Conservation (phyloP, 1,140 invertebrate genomes). For the Andricus grossulariae region DNA sequence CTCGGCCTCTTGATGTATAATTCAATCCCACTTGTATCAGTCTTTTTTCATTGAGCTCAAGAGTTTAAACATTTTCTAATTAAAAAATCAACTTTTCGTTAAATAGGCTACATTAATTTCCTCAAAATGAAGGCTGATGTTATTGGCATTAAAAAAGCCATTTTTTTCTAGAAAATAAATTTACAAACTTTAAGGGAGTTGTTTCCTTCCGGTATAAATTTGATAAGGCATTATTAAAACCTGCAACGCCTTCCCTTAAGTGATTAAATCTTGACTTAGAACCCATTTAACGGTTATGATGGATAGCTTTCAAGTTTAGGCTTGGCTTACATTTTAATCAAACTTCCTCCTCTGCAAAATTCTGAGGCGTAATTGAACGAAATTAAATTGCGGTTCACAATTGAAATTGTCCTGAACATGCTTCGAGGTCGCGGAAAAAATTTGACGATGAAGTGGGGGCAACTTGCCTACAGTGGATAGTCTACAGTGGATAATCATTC, state of each 20-base stretch:
- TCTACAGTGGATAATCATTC: not conserved
- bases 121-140: not conserved
- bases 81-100: not conserved
- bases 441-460: not conserved
- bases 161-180: not conserved
- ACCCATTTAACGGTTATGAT: slow-evolving; percentile 18
- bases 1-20: too few relatives aligned
- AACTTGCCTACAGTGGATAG: too few relatives aligned
- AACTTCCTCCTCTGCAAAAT: not conserved
- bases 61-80: too few relatives aligned
- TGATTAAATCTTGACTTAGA: slow-evolving; percentile 25
- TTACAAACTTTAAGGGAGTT: not conserved
- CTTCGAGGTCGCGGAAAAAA: not conserved
- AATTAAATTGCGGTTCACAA: not conserved
- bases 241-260: slow-evolving; percentile 1
- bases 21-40: too few relatives aligned
- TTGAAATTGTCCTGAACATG: not conserved
- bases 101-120: not conserved
- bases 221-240: slow-evolving; percentile 22
- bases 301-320: slow-evolving; percentile 23
- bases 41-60: too few relatives aligned
- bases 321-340: slow-evolving; percentile 30
- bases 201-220: not conserved
- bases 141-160: not conserved
- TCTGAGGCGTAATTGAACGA: not conserved